These are phyloP conservation scores for Sigmodon hispidus DNA, from an alignment of 2,113 vertebrate genomes.

Conservation along the genomic window DNA sequence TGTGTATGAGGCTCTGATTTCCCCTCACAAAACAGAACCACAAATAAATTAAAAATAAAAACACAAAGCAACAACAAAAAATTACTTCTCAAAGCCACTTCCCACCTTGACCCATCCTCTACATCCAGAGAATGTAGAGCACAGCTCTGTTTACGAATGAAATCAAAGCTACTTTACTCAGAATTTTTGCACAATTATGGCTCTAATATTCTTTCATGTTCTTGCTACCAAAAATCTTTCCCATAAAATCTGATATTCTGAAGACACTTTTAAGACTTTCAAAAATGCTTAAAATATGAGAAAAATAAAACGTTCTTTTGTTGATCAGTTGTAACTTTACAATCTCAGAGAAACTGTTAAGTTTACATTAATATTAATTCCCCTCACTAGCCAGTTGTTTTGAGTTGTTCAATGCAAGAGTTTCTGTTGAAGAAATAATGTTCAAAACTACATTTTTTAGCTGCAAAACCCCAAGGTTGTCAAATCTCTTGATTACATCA, in stretches of 20 bases:
- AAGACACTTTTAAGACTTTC: not conserved
- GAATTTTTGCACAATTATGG: not conserved
- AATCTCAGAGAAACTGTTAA: not conserved
- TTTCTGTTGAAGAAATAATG: not conserved
- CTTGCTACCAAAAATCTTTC: slow-evolving; percentile 21
- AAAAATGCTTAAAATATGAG: not conserved
- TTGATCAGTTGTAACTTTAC: slow-evolving; percentile 10
- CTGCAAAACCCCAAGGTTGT: not conserved
- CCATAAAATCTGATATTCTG: not conserved
- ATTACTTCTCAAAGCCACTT: not conserved
- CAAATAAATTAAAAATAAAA: not conserved
- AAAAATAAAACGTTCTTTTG: not conserved
- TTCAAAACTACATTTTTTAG: not conserved
- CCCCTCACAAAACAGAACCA: too few relatives aligned
- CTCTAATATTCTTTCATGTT: not conserved
- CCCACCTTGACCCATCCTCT: not conserved
- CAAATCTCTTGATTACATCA: not conserved
- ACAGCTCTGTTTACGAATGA: not conserved
- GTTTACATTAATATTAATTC: not conserved
- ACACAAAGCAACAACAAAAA: not conserved
- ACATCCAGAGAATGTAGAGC: not conserved
- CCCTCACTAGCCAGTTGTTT: not conserved
- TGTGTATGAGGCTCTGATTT: not conserved
- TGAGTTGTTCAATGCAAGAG: not conserved
- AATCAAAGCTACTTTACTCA: not conserved